These are phyloP conservation scores for Volucella inflata DNA, from an alignment of 2,888 invertebrate genomes.

Conservation along the genomic window DNA sequence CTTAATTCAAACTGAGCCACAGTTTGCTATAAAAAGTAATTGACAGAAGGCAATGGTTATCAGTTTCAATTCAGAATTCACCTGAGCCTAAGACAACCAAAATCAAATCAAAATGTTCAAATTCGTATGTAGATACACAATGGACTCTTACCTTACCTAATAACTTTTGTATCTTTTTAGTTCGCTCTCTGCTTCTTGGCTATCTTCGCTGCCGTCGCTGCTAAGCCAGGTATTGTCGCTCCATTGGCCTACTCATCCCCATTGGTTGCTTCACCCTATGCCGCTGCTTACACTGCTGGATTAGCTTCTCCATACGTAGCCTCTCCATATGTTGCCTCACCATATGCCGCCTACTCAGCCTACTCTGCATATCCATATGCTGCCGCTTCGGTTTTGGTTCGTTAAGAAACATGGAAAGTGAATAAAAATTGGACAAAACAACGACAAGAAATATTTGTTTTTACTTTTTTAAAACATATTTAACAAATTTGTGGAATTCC, in stretches of 20 bases:
- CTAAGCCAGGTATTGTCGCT: constrained; percentile 79
- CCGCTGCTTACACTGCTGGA: constrained; percentile 67
- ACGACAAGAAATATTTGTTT: neutral
- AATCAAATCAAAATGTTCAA: constrained; percentile 58
- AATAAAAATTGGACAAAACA: constrained; percentile 7
- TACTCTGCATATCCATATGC: constrained; percentile 76
- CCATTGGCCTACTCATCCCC: constrained; percentile 78
- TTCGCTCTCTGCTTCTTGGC: constrained; percentile 79
- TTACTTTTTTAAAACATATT: too few species aligned
- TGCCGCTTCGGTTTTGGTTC: constrained; percentile 71
- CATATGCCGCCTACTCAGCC: constrained; percentile 69
- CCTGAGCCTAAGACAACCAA: constrained; percentile 23
- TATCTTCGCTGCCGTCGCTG: constrained; percentile 78
- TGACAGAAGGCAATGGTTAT: constrained; percentile 19
- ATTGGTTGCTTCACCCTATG: constrained; percentile 74
- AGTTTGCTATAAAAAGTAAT: constrained; percentile 40
- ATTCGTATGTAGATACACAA: constrained; percentile 43
- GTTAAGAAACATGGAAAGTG: constrained; percentile 47
- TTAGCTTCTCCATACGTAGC: constrained; percentile 75
- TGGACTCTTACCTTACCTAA: neutral
- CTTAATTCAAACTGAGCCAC: constrained; percentile 6
- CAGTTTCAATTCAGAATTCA: constrained; percentile 53
- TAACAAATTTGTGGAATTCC: too few species aligned
- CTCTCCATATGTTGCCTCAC: constrained; percentile 78
- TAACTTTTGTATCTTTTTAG: constrained; percentile 12